Evolutionary conservation across 37 sponge, comb jelly and placozoan genomes (phyloP).

Genomic region (Cliona cf. orientalis): DNA sequence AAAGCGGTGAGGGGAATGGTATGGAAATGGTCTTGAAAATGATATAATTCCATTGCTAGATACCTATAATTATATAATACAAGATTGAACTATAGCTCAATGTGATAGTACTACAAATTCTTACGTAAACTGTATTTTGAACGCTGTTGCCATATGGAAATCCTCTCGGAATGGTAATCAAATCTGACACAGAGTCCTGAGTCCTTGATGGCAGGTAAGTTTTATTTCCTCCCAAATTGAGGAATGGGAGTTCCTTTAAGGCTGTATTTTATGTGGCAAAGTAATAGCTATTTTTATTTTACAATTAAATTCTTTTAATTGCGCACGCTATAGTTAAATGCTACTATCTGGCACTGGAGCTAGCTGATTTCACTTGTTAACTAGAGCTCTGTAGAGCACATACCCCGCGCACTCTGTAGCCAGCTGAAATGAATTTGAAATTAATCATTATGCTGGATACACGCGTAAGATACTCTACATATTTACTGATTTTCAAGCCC

Average conservation of each 20-base stretch:
- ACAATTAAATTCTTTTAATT: no score
- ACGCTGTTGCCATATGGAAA: conserved; percentile 22
- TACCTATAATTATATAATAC: not conserved
- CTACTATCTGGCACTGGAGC: no score
- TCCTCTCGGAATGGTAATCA: not conserved
- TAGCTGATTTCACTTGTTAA: no score
- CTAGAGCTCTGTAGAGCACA: no score
- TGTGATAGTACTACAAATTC: not conserved
- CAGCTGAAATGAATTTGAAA: no score
- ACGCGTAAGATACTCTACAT: no score
- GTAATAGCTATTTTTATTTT: no score
- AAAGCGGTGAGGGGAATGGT: conserved; percentile 24
- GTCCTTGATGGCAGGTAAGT: not conserved
- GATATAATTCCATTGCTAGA: conserved; percentile 10
- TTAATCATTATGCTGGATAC: no score
- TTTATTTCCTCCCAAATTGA: conserved; percentile 6
- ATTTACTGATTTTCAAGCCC: no score
- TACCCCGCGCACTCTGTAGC: no score
- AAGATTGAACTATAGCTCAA: not conserved
- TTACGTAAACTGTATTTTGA: conserved; percentile 22
- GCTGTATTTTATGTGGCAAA: no score
- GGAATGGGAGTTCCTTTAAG: not conserved
- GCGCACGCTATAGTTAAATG: no score
- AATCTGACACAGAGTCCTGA: not conserved
- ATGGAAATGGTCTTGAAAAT: conserved; percentile 23